phyloP scores from a whole-genome alignment of 2,888 invertebrate species.

The Geotrupes spiniger region DNA sequence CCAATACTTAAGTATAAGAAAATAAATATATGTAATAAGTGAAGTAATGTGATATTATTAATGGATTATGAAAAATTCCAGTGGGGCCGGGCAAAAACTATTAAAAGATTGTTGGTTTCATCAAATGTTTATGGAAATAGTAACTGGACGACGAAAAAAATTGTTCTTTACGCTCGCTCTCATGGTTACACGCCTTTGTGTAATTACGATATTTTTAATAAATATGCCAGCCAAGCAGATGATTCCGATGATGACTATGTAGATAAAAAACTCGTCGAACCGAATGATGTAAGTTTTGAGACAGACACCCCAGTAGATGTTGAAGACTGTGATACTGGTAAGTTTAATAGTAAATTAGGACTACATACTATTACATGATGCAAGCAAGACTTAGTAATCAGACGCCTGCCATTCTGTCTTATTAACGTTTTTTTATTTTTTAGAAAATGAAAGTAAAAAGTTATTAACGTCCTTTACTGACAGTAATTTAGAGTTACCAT shows the following conservation, averaged over 20 bases:
- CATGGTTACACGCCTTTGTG: conserved; percentile 48
- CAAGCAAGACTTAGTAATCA: too few relatives aligned
- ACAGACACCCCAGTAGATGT: not conserved
- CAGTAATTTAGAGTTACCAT: conserved; percentile 36
- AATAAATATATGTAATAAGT: too few relatives aligned
- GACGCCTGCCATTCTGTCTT: too few relatives aligned
- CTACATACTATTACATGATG: too few relatives aligned
- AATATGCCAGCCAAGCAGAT: not conserved
- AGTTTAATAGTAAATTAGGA: not conserved
- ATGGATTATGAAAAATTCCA: too few relatives aligned
- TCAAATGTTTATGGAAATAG: conserved; percentile 33
- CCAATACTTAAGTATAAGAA: too few relatives aligned
- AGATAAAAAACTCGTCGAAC: too few relatives aligned
- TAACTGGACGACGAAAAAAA: conserved; percentile 51
- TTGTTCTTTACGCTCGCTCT: conserved; percentile 51
- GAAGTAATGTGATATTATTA: too few relatives aligned
- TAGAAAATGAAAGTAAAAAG: not conserved
- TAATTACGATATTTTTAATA: conserved; percentile 7
- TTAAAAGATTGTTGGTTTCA: conserved; percentile 38
- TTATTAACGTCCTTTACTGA: not conserved
- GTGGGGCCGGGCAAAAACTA: conserved; percentile 57
- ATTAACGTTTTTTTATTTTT: too few relatives aligned
- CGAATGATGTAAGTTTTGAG: too few relatives aligned
- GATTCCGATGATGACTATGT: too few relatives aligned
- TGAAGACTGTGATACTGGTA: conserved; percentile 5